These are phyloP conservation scores for Cataglyphis livida DNA, from an alignment of 2,888 invertebrate genomes.

Conservation along the genomic window DNA sequence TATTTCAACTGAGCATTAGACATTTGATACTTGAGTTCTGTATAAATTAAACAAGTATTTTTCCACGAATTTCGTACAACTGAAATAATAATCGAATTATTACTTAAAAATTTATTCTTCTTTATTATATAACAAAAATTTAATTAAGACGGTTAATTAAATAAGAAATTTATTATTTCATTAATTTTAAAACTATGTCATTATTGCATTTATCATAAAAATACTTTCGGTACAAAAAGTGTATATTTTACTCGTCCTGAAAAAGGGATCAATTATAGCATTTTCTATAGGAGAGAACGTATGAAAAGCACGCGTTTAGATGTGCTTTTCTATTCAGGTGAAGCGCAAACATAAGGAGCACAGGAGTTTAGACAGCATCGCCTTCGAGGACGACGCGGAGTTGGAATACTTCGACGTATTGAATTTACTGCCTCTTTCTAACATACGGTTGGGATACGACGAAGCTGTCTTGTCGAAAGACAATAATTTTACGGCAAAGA, in stretches of 20 bases:
- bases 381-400: slow-evolving; percentile 83
- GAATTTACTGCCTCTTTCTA: slow-evolving; percentile 83
- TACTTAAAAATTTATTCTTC: background rate
- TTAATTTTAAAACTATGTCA: slow-evolving; percentile 1
- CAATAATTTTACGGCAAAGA: slow-evolving; percentile 37
- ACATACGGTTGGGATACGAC: slow-evolving; percentile 81
- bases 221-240: background rate
- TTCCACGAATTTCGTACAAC: background rate
- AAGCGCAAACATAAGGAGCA: slow-evolving; percentile 85
- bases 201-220: background rate
- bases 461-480: slow-evolving; percentile 71
- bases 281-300: background rate
- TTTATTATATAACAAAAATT: background rate
- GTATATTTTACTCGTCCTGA: background rate
- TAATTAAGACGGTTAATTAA: background rate
- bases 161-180: background rate
- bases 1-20: background rate
- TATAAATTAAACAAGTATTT: background rate
- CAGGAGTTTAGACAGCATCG: slow-evolving; percentile 83
- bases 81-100: slow-evolving; percentile 2
- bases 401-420: slow-evolving; percentile 84
- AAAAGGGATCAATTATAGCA: background rate
- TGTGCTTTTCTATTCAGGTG: slow-evolving; percentile 74
- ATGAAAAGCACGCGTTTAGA: slow-evolving; percentile 7
- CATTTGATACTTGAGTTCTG: background rate